phyloP scores from a whole-genome alignment of 92 coral and sea anemone species.

The Epizoanthus stellaris region DNA sequence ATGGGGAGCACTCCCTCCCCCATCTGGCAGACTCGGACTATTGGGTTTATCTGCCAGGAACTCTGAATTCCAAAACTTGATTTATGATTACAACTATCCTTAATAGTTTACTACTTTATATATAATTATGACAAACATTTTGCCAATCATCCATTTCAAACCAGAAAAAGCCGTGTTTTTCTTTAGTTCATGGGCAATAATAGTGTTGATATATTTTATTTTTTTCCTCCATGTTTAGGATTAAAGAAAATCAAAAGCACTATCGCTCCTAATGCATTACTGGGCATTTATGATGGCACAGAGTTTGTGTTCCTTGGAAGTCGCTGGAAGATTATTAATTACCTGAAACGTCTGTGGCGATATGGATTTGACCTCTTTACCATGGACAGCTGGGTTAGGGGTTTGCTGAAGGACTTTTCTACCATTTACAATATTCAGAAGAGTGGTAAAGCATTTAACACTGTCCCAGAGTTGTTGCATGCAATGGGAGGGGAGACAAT shows the following conservation, averaged over 20 bases:
- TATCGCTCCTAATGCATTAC: conserved; percentile 59
- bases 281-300: conserved; percentile 87
- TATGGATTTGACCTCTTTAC: conserved; percentile 89
- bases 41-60: no score
- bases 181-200: no score
- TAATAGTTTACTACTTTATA: no score
- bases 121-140: no score
- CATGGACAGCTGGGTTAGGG: conserved; percentile 72
- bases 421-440: conserved; percentile 84
- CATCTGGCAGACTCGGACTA: no score
- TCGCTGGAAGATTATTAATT: conserved; percentile 80
- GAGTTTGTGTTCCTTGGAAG: conserved; percentile 86
- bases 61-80: no score
- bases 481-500: conserved; percentile 91
- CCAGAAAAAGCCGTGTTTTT: background rate
- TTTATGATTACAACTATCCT: no score
- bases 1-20: no score
- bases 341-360: conserved; percentile 86
- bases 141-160: no score
- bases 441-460: conserved; percentile 60
- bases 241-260: conserved; percentile 72
- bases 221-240: conserved; percentile 47
- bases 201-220: no score
- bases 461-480: conserved; percentile 76
- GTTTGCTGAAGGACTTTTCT: conserved; percentile 71